Conservation (phyloP, 2,888 invertebrate genomes). For the Ashinkailepas kermadecensis region DNA sequence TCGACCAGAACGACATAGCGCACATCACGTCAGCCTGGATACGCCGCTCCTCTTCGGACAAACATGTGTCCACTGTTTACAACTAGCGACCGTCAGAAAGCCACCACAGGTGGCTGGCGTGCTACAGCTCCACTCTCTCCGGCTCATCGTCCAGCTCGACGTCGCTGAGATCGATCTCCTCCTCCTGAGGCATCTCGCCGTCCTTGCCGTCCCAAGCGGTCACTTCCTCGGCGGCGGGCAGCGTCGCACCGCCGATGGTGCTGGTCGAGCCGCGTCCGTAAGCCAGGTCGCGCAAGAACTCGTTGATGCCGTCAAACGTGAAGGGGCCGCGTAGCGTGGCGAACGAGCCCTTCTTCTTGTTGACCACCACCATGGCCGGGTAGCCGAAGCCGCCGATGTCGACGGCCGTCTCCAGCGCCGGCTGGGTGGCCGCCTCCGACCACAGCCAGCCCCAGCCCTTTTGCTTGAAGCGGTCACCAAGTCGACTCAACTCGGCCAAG, state of each 20-base stretch:
- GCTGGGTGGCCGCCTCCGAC: conserved; percentile 84
- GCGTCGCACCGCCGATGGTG: conserved; percentile 69
- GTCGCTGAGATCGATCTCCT: conserved; percentile 87
- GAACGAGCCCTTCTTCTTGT: conserved; percentile 93
- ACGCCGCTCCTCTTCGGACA: too few species aligned
- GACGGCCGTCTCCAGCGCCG: conserved; percentile 72
- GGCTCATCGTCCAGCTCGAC: conserved; percentile 62
- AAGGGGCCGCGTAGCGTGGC: conserved; percentile 88
- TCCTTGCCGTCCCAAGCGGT: conserved; percentile 94
- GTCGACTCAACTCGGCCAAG: conserved; percentile 58
- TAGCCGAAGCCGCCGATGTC: conserved; percentile 98
- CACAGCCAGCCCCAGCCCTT: conserved; percentile 81
- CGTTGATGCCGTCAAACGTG: conserved; percentile 87
- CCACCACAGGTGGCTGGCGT: too few species aligned
- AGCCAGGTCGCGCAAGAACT: conserved; percentile 82
- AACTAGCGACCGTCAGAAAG: too few species aligned
- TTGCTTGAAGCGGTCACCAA: conserved; percentile 87
- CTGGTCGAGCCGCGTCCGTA: conserved; percentile 88
- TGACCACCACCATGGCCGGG: conserved; percentile 95
- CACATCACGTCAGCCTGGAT: too few species aligned
- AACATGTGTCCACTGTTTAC: too few species aligned
- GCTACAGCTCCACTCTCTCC: background rate
- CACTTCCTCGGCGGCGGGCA: conserved; percentile 60
- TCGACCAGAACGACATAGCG: too few species aligned
- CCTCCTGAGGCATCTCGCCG: conserved; percentile 72